These are phyloP conservation scores for Tupiocoris notatus DNA, from an alignment of 2,888 invertebrate species.

Conservation along the genomic window DNA sequence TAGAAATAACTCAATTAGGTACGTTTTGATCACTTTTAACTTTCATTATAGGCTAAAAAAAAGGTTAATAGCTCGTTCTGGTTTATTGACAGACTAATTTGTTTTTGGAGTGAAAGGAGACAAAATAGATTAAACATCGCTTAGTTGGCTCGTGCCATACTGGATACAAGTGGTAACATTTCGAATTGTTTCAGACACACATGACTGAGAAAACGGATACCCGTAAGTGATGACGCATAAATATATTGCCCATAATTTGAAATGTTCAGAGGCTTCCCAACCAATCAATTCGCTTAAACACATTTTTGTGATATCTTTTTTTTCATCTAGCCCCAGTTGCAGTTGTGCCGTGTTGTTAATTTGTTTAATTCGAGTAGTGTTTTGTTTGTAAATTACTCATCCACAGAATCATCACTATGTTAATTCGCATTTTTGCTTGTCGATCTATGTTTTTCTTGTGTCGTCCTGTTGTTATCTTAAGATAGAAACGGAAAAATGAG, in stretches of 20 bases:
- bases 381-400: no score
- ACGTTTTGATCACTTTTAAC: no score
- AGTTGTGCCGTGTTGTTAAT: neutral
- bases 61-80: no score
- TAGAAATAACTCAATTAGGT: no score
- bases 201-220: constrained; percentile 39
- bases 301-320: constrained; percentile 9
- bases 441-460: neutral
- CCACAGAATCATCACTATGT: neutral
- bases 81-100: no score
- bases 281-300: constrained; percentile 8
- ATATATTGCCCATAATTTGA: constrained; percentile 13
- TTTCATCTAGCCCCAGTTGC: no score
- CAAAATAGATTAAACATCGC: no score
- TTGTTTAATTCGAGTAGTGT: constrained; percentile 1
- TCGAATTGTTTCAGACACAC: constrained; percentile 42
- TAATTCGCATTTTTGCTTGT: neutral
- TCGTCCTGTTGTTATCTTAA: neutral
- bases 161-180: constrained; percentile 32
- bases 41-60: no score
- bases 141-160: no score
- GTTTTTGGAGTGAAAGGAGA: no score
- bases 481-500: no score
- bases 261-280: neutral
- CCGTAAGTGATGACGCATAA: constrained; percentile 37